Percentiles rank a stretch among this genome's conserved stretches.
phyloP scores from a whole-genome alignment of 1,140 invertebrate genomes.

The Cyclargus thomasi region DNA sequence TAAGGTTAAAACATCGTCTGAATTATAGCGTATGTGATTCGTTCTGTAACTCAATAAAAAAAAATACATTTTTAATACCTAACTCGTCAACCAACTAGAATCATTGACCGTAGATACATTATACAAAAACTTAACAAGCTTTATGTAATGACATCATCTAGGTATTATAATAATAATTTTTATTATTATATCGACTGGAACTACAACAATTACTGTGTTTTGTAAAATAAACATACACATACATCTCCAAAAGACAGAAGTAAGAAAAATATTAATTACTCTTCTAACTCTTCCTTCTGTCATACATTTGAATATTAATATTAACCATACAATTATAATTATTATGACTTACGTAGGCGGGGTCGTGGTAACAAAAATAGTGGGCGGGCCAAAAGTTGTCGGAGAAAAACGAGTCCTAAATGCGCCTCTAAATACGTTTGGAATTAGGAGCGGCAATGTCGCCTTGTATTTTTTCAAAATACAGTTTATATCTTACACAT shows the following conservation, averaged over 20 bases:
- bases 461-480: too few species aligned
- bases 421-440: too few species aligned
- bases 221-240: too few species aligned
- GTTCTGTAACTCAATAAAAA: background rate
- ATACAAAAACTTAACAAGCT: background rate
- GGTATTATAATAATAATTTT: background rate
- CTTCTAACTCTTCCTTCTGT: too few species aligned
- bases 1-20: too few species aligned
- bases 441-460: too few species aligned
- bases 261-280: too few species aligned
- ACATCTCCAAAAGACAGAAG: too few species aligned
- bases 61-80: background rate
- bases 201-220: too few species aligned
- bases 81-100: background rate
- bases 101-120: background rate
- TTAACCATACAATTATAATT: background rate
- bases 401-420: background rate
- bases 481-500: too few species aligned
- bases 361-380: background rate
- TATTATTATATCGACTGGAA: background rate
- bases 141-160: background rate
- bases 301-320: too few species aligned
- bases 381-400: conserved; percentile 8
- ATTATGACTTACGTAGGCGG: conserved; percentile 2
- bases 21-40: too few species aligned